Base-by-base conservation (phyloP, 2,888 invertebrate genomes). In the Euphydryas editha region DNA sequence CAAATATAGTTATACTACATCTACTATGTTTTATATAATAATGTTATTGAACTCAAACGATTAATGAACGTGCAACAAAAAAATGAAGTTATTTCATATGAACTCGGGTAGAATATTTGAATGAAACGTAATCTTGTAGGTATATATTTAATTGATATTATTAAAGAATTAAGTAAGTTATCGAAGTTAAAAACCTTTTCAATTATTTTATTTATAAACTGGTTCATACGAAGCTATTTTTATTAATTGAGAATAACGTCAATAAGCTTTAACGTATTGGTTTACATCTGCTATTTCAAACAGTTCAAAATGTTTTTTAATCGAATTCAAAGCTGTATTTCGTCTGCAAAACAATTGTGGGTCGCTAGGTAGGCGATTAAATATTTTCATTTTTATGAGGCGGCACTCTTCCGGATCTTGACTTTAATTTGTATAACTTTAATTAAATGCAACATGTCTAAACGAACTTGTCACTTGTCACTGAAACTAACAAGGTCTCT, bases 401-500 rank as follows among this genome's bases (percentile, higher is more conserved):
- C 47, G 37, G 36, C 46, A 11, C 21, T 59, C 56, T 67, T 44
- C 42, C 42, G 59, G 24, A 42, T 44, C 51, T 59, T 47, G 30
- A 59, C n/a, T 47, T 67, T 36, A 44, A 37, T 56, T 51, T 15
- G 18, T 46, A 59, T 55, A 13, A n/a, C 55, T 49, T 57, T 46
- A 58, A 61, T 61, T 58, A 24, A 49, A 65, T 65, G 59, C 62
- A 59, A 62, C 44, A 46, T 44, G 62, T 57, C 37, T 65, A 60
- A 65, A 57, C 59, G 47, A 59, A 63, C 49, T 42, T 65, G 68
- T 65, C 65, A 68, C 46, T 51, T 30, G 62, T 70, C 65, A 67
- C 69, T 74, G 72, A 75, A 72, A 74, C 47, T 69, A 74, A 70
- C 71, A 77, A 77, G 78, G 78, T 67, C 72, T 75, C 65, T 75